Evolutionary conservation across 2,888 invertebrate genomes (phyloP).

Genomic region (Zaprionus lineosus): DNA sequence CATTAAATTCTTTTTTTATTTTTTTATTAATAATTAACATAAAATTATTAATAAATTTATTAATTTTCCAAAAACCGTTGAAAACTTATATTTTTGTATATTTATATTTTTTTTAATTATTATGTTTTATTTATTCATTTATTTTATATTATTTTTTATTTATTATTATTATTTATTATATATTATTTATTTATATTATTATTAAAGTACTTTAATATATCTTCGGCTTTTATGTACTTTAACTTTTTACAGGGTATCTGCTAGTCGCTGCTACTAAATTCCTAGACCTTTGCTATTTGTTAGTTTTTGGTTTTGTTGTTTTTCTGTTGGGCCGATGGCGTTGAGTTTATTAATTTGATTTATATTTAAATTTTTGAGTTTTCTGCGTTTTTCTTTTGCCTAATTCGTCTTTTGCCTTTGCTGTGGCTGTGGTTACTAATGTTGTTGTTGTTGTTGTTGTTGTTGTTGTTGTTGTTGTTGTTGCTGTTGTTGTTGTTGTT

Average conservation of each 20-base stretch:
- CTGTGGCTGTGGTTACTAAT: slow-evolving; percentile 17
- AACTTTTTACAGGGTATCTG: background rate
- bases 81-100: too few relatives aligned
- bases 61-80: too few relatives aligned
- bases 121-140: background rate
- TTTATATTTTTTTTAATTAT: background rate
- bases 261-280: slow-evolving; percentile 6
- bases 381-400: slow-evolving; percentile 40
- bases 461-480: slow-evolving; percentile 16
- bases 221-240: slow-evolving; percentile 12
- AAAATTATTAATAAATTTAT: too few relatives aligned
- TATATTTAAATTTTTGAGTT: slow-evolving; percentile 68
- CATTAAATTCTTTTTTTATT: too few relatives aligned
- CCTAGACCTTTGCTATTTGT: slow-evolving; percentile 1
- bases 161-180: too few relatives aligned
- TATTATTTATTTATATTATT: too few relatives aligned
- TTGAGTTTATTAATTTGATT: slow-evolving; percentile 54
- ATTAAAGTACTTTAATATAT: too few relatives aligned
- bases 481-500: slow-evolving; percentile 18
- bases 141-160: too few relatives aligned
- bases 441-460: slow-evolving; percentile 22
- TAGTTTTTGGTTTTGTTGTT: background rate
- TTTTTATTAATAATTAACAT: too few relatives aligned
- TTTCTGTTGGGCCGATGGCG: slow-evolving; percentile 21
- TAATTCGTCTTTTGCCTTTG: slow-evolving; percentile 28